A percentile compares a stretch with the other conserved stretches of the same genome.
Evolutionary conservation across 2,113 vertebrate species (phyloP).

Genomic region (Cryptomyrus ogoouensis): DNA sequence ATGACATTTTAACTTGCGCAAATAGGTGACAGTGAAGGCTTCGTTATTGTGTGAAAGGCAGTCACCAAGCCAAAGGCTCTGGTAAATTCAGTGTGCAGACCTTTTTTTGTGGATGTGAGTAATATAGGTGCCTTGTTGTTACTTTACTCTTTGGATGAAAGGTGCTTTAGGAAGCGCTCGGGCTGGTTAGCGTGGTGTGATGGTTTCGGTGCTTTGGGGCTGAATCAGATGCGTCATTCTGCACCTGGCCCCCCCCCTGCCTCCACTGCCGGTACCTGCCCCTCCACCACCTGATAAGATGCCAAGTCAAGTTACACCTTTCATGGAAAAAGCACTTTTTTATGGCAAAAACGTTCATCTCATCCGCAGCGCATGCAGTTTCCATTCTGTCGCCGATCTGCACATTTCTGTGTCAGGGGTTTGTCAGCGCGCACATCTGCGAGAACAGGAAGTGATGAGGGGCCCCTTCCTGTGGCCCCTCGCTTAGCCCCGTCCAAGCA

Average conservation of each 20-base stretch:
- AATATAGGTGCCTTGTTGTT: background rate
- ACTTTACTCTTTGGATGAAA: background rate
- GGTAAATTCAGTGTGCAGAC: background rate
- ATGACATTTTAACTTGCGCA: background rate
- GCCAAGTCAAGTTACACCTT: background rate
- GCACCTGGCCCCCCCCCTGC: background rate
- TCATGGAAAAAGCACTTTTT: background rate
- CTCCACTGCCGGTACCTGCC: background rate
- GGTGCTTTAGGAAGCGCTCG: background rate
- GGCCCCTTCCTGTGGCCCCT: background rate
- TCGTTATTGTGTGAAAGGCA: background rate
- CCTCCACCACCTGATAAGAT: background rate
- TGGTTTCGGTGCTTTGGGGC: background rate
- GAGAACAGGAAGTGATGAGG: background rate
- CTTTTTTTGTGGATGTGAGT: background rate
- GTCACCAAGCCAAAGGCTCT: background rate
- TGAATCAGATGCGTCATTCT: background rate
- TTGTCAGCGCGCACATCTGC: background rate
- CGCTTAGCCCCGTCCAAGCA: background rate
- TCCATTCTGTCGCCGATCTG: background rate
- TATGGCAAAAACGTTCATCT: background rate
- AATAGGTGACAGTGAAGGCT: background rate
- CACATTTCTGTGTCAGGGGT: background rate
- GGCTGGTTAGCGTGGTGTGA: background rate
- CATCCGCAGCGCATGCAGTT: background rate